These are phyloP conservation scores for Epinephelus malabaricus DNA, from an alignment of 2,797 vertebrate species.

Conservation along the genomic window DNA sequence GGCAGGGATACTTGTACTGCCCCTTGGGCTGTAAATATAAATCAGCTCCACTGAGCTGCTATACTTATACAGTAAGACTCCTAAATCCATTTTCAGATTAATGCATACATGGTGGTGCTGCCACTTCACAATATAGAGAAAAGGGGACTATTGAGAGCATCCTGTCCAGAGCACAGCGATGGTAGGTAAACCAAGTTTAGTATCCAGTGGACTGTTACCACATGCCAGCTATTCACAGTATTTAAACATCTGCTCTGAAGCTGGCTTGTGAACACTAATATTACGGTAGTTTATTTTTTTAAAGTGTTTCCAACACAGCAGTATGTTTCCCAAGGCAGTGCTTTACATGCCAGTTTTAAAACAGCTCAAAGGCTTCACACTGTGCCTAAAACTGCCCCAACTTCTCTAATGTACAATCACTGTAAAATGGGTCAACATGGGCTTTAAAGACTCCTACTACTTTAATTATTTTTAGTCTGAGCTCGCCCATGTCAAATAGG, in stretches of 20 bases:
- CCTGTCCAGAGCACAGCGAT: constrained; percentile 4
- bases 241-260: constrained; percentile 39
- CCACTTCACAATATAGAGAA: constrained; percentile 17
- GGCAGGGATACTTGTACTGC: constrained; percentile 50
- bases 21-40: constrained; percentile 61
- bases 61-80: constrained; percentile 35
- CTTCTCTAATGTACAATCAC: constrained; percentile 19
- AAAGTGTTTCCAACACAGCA: not conserved
- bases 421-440: constrained; percentile 47
- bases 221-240: not conserved
- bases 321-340: constrained; percentile 14
- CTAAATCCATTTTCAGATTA: constrained; percentile 51
- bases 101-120: constrained; percentile 32
- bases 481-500: not conserved
- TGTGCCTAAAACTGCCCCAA: constrained; percentile 6
- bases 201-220: not conserved
- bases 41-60: constrained; percentile 43
- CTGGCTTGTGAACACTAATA: not conserved
- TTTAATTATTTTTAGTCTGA: constrained; percentile 19
- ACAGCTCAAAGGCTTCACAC: constrained; percentile 41
- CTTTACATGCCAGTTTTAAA: constrained; percentile 22
- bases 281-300: constrained; percentile 21
- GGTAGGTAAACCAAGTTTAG: not conserved
- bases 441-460: constrained; percentile 14
- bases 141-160: not conserved